Percentiles rank a stretch among this genome's conserved stretches.
These are phyloP conservation scores for Lepas anatifera DNA, from an alignment of 2,888 invertebrate species.

Conservation along the genomic window DNA sequence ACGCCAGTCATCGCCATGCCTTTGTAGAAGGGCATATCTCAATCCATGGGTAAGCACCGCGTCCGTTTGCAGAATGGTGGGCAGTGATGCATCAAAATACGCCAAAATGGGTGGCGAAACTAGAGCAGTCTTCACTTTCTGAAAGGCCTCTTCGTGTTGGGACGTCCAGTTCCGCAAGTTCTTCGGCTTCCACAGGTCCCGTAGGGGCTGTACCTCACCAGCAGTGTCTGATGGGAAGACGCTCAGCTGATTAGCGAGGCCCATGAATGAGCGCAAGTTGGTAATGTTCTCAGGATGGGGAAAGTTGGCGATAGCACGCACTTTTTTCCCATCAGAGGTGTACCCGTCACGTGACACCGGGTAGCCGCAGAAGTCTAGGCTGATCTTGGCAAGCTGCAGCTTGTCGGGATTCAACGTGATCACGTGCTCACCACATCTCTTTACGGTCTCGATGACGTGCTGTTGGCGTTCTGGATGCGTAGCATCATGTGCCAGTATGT, in stretches of 20 bases:
- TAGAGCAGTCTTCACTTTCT: too few species aligned
- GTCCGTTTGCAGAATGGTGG: too few species aligned
- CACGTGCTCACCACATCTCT: not conserved
- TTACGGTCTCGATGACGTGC: constrained; percentile 11
- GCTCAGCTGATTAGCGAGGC: not conserved
- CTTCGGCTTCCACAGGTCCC: too few species aligned
- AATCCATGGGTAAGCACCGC: too few species aligned
- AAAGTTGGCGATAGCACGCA: constrained; percentile 14
- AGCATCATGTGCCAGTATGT: constrained; percentile 10
- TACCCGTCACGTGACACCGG: constrained; percentile 6
- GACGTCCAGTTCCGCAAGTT: too few species aligned
- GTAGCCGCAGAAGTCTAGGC: constrained; percentile 11
- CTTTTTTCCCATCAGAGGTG: constrained; percentile 8
- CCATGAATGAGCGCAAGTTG: not conserved
- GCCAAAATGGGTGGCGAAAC: too few species aligned
- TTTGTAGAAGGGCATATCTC: too few species aligned
- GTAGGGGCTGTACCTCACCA: too few species aligned
- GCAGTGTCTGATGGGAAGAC: too few species aligned
- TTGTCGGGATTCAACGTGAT: constrained; percentile 17
- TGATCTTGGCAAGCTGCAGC: constrained; percentile 4
- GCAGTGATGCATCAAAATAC: too few species aligned
- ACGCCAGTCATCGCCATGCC: too few species aligned
- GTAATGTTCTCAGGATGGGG: not conserved
- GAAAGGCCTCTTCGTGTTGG: too few species aligned
- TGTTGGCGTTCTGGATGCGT: not conserved